Evolutionary conservation across 1,140 invertebrate genomes (phyloP).

Genomic region (Ostrea edulis): DNA sequence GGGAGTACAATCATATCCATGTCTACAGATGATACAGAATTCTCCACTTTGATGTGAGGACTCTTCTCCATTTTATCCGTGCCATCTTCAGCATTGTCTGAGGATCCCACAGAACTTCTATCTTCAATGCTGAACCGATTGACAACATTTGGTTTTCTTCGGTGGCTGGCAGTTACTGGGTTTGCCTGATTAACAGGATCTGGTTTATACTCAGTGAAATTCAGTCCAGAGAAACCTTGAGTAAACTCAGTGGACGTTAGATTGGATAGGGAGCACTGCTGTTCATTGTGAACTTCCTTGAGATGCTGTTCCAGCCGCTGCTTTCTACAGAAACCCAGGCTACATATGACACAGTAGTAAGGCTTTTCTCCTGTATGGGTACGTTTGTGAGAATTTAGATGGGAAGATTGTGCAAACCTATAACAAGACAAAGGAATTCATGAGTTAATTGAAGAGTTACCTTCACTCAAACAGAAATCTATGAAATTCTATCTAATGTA

Average conservation of each 20-base stretch:
- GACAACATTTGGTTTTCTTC: slow-evolving; percentile 44
- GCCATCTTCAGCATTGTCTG: slow-evolving; percentile 10
- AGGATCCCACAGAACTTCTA: neutral
- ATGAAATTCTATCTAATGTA: neutral
- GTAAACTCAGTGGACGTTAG: slow-evolving; percentile 17
- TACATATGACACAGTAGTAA: slow-evolving; percentile 53
- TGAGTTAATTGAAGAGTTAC: too few species aligned
- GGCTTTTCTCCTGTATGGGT: slow-evolving; percentile 68
- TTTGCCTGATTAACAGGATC: slow-evolving; percentile 8
- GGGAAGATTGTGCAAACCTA: slow-evolving; percentile 66
- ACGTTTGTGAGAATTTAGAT: slow-evolving; percentile 66
- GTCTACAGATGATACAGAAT: neutral
- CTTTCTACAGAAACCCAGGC: slow-evolving; percentile 44
- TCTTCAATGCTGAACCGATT: slow-evolving; percentile 43
- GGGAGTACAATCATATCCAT: neutral
- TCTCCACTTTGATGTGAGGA: neutral
- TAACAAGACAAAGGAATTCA: neutral
- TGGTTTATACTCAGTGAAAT: neutral
- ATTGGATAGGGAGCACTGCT: neutral
- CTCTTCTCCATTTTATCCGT: neutral
- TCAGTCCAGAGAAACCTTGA: slow-evolving; percentile 5
- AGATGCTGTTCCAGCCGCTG: slow-evolving; percentile 49
- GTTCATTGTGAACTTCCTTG: neutral
- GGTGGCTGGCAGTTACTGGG: neutral
- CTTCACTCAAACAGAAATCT: too few species aligned